Percentiles rank a stretch among this genome's conserved stretches.
phyloP scores from a whole-genome alignment of 2,888 invertebrate genomes.

The Callyntrura guangdongensis region DNA sequence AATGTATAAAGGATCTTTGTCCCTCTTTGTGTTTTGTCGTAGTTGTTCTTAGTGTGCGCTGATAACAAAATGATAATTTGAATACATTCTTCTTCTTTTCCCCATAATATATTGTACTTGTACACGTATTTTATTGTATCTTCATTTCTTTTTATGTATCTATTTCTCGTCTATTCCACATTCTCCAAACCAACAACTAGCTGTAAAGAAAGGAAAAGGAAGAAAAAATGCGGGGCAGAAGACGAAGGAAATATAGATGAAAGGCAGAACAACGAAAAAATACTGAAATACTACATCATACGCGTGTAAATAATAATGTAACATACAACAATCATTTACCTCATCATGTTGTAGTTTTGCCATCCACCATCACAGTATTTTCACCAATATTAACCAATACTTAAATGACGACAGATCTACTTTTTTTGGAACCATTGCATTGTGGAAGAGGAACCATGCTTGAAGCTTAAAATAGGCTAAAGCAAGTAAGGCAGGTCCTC shows the following conservation, averaged over 20 bases:
- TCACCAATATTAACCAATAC: background rate
- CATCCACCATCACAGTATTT: background rate
- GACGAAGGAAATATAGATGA: slow-evolving; percentile 15
- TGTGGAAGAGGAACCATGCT: slow-evolving; percentile 1
- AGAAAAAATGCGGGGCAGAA: slow-evolving; percentile 18
- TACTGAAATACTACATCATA: background rate
- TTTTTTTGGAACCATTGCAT: background rate
- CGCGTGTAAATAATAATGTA: too few species aligned
- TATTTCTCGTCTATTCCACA: slow-evolving; percentile 1
- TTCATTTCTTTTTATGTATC: background rate
- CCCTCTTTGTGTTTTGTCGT: slow-evolving; percentile 7
- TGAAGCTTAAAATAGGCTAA: slow-evolving; percentile 33
- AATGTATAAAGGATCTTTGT: slow-evolving; percentile 51
- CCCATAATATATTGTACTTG: too few species aligned
- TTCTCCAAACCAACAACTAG: background rate
- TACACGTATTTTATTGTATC: background rate
- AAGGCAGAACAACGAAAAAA: background rate
- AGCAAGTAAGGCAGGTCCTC: background rate
- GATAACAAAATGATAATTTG: background rate
- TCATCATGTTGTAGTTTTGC: too few species aligned
- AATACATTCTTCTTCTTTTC: too few species aligned
- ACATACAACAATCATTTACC: background rate
- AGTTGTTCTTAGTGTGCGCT: background rate
- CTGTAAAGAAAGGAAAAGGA: slow-evolving; percentile 28
- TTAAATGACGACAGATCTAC: background rate